A percentile compares a stretch with the other conserved stretches of the same genome.
phyloP scores from a whole-genome alignment of 2,888 invertebrate genomes.

The Cerastoderma edule region DNA sequence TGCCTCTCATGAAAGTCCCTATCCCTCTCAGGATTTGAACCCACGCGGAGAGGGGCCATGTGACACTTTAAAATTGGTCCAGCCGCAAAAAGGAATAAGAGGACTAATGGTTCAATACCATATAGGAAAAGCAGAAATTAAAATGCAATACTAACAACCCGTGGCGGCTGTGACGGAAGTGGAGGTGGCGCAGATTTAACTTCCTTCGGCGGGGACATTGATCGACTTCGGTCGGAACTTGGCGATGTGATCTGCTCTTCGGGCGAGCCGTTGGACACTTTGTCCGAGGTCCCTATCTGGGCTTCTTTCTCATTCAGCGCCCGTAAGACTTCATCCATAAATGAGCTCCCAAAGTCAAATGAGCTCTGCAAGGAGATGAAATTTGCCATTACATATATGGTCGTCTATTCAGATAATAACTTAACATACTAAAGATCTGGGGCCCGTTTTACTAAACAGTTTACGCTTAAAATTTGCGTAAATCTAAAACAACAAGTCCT shows the following conservation, averaged over 20 bases:
- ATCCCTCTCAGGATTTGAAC: too few relatives aligned
- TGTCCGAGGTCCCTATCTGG: conserved; percentile 59
- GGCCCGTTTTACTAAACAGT: too few relatives aligned
- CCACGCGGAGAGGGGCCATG: too few relatives aligned
- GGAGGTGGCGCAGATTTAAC: conserved; percentile 62
- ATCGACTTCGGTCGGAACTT: conserved; percentile 40
- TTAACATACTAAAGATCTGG: too few relatives aligned
- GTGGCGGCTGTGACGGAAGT: conserved; percentile 67
- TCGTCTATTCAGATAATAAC: too few relatives aligned
- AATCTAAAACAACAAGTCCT: too few relatives aligned
- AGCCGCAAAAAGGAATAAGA: not conserved
- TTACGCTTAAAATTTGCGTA: too few relatives aligned
- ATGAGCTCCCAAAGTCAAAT: conserved; percentile 90
- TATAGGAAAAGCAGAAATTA: conserved; percentile 29
- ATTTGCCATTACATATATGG: not conserved
- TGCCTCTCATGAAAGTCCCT: too few relatives aligned
- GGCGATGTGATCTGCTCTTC: conserved; percentile 39
- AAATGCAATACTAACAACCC: conserved; percentile 63
- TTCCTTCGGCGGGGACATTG: conserved; percentile 57
- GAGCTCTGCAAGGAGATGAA: conserved; percentile 65
- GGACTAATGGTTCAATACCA: not conserved
- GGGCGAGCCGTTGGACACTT: conserved; percentile 41
- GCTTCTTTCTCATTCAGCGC: conserved; percentile 83
- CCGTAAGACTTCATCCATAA: conserved; percentile 95
- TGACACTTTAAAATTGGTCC: too few relatives aligned